Percentiles rank a stretch among this genome's conserved stretches.
Conservation (phyloP, 1,140 invertebrate genomes). For the Olivierus martensii region DNA sequence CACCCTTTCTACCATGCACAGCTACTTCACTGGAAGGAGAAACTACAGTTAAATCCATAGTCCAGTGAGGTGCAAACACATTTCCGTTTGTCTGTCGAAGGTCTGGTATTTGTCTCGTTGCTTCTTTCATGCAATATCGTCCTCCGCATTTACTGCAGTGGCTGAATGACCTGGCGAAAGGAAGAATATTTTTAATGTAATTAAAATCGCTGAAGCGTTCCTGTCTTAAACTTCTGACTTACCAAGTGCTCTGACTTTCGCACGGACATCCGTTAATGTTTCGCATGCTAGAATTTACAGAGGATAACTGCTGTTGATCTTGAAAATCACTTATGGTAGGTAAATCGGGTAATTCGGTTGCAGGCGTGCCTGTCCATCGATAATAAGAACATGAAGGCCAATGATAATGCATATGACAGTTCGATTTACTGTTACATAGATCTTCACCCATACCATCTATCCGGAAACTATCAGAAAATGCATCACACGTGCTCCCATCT, state of each 20-base stretch:
- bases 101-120: neutral
- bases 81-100: neutral
- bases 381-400: conserved; percentile 8
- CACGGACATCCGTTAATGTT: too few relatives aligned
- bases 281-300: neutral
- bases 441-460: neutral
- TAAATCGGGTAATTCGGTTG: neutral
- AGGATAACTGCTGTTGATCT: neutral
- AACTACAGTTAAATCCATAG: conserved; percentile 34
- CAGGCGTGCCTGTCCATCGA: neutral
- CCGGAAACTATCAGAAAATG: conserved; percentile 12
- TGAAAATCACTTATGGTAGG: neutral
- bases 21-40: conserved; percentile 11
- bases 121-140: too few relatives aligned
- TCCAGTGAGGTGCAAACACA: conserved; percentile 45
- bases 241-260: too few relatives aligned
- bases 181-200: too few relatives aligned
- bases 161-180: too few relatives aligned
- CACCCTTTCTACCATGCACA: neutral
- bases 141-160: too few relatives aligned
- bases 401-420: conserved; percentile 12
- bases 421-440: neutral
- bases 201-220: too few relatives aligned
- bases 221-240: too few relatives aligned
- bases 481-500: conserved; percentile 14